Percentiles rank a stretch among this genome's conserved stretches.
phyloP scores from a whole-genome alignment of 2,797 vertebrate genomes.

The Cossypha niveicapilla region DNA sequence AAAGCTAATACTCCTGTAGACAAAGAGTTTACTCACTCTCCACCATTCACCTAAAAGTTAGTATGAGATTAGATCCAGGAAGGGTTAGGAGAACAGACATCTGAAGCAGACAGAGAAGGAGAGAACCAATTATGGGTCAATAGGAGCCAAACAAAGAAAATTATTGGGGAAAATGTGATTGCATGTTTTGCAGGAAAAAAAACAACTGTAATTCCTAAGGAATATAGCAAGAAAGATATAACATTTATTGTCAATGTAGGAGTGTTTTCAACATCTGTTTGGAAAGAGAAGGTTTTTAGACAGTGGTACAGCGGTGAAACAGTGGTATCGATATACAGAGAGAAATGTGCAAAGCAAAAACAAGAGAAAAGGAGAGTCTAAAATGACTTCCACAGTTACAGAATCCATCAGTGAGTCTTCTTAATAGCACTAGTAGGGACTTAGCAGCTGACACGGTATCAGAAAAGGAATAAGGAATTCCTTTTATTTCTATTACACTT shows the following conservation, averaged over 20 bases:
- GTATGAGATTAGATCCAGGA: neutral
- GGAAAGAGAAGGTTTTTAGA: neutral
- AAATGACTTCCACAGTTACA: neutral
- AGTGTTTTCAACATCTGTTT: neutral
- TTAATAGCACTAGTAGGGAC: neutral
- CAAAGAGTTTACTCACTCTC: neutral
- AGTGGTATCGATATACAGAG: accelerated
- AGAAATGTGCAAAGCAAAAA: neutral
- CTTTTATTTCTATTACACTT: neutral
- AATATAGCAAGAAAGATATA: neutral
- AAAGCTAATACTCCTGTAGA: neutral
- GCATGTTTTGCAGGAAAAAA: neutral
- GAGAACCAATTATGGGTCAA: neutral
- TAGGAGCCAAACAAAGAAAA: neutral
- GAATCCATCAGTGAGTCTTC: neutral
- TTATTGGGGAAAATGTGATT: neutral
- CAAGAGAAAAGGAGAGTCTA: neutral
- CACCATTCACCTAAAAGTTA: neutral
- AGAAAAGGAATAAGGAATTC: neutral
- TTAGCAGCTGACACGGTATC: neutral
- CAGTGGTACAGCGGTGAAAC: neutral
- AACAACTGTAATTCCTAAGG: neutral
- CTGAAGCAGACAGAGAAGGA: neutral
- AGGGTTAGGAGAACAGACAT: neutral
- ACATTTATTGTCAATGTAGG: neutral